Evolutionary conservation across 2,888 invertebrate genomes (phyloP), one percentile per base, ranked within the genome.

Genomic region (Sarcophaga subvicina): DNA sequence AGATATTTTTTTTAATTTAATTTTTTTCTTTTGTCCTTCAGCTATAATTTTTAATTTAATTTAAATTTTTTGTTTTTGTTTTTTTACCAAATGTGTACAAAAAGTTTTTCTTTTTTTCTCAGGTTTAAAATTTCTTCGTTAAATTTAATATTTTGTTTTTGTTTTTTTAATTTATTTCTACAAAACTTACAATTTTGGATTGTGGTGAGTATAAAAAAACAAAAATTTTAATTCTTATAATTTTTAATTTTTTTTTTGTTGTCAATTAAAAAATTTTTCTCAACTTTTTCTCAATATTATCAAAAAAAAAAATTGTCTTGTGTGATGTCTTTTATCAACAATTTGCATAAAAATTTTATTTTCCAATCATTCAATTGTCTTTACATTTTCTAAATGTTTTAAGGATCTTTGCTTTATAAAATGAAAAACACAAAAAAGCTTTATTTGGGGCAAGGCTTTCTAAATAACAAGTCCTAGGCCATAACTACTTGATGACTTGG

Each of bases 121-220:
- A 60, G 12, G 27, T 75, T 60, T 59, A 54, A 54, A 14, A 11
- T 47, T 25, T 47, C 72, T 64, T 70, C 11, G 20, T 49, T 63
- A 78, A 10, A 75, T 70, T 67, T 73, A 73, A 79, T 73, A 14
- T 72, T 62, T 66, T 45, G 27, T 54, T 11, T 45, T 10, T 64
- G 59, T 63, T 49, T 22, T 62, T 54, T 11, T 1, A 22, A n/a
- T 64, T 63, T 64, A 37, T 22, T 71, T 83, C 60, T 60, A 49
- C 67, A 73, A 80, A 80, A 69, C 64, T 66, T 66, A 37, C 11
- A 22, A 76, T 80, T 45, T 78, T 76, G 60, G 47, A 37, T 80
- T 87, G 12, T 70, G 70, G 75, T 77, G 78, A 84, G 84, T 87
- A 87, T 83, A 84, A 87, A 86, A 84, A 87, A 84, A 62, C 69